Percentiles rank a stretch among this genome's conserved stretches.
These are phyloP conservation scores for Pseudococcus jackbeardsleyi DNA, from an alignment of 2,888 invertebrate genomes.

Conservation along the genomic window DNA sequence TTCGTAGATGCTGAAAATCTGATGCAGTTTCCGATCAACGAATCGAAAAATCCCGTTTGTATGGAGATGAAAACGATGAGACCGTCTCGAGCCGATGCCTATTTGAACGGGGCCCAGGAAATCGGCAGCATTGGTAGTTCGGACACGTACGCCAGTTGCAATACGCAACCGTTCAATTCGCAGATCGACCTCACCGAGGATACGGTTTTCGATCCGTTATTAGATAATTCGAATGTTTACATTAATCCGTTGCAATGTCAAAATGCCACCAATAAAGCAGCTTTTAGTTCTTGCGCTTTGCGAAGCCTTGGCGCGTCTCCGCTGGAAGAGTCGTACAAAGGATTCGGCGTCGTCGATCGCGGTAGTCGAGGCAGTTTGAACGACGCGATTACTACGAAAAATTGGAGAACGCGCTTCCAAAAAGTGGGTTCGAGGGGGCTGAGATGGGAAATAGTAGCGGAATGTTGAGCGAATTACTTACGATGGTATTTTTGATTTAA, in stretches of 20 bases:
- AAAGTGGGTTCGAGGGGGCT: slow-evolving; percentile 74
- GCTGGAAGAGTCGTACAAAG: slow-evolving; percentile 72
- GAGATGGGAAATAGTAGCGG: background rate
- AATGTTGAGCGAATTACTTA: background rate
- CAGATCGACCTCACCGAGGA: slow-evolving; percentile 82
- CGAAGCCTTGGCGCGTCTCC: slow-evolving; percentile 77
- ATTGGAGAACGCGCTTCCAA: slow-evolving; percentile 88
- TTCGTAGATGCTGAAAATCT: slow-evolving; percentile 91
- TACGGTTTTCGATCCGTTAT: slow-evolving; percentile 67
- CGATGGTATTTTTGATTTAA: background rate
- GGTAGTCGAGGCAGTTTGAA: slow-evolving; percentile 75
- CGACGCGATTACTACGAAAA: slow-evolving; percentile 80
- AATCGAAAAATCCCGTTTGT: slow-evolving; percentile 86
- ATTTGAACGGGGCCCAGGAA: slow-evolving; percentile 69
- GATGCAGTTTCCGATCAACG: slow-evolving; percentile 88
- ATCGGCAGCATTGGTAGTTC: slow-evolving; percentile 80
- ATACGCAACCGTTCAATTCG: slow-evolving; percentile 94
- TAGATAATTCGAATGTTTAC: slow-evolving; percentile 86
- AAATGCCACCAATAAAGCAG: slow-evolving; percentile 78
- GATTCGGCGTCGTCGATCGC: slow-evolving; percentile 71
- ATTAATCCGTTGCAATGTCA: slow-evolving; percentile 81
- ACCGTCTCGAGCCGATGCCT: slow-evolving; percentile 70
- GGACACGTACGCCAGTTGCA: slow-evolving; percentile 96
- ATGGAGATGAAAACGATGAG: slow-evolving; percentile 82
- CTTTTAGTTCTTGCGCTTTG: slow-evolving; percentile 82